Conservation (phyloP, 1,140 invertebrate genomes). For the Meloidogyne floridensis region DNA sequence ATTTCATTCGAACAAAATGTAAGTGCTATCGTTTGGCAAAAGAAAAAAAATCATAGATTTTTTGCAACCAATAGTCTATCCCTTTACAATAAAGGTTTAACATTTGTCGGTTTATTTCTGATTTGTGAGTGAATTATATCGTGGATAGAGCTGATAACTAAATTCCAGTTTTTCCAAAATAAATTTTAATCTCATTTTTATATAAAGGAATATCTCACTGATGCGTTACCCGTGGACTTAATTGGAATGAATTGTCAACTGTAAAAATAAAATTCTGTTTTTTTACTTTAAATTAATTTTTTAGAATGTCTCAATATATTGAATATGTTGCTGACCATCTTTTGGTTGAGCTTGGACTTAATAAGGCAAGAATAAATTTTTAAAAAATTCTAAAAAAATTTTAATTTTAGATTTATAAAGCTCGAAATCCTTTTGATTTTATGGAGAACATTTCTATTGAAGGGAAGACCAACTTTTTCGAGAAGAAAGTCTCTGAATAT, state of each 20-base stretch:
- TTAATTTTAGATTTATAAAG: conserved; percentile 78
- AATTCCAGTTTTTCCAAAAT: neutral
- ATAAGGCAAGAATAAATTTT: conserved; percentile 73
- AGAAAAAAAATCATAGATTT: neutral
- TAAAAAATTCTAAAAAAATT: conserved; percentile 12
- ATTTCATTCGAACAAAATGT: too few relatives aligned
- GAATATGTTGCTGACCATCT: conserved; percentile 97
- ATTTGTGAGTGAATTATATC: too few relatives aligned
- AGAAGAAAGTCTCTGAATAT: conserved; percentile 97
- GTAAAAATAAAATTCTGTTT: conserved; percentile 12
- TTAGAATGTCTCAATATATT: conserved; percentile 88
- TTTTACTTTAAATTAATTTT: neutral
- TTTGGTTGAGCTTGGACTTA: conserved; percentile 81
- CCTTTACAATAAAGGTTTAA: too few relatives aligned
- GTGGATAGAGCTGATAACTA: neutral
- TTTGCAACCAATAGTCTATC: too few relatives aligned
- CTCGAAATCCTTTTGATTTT: conserved; percentile 96
- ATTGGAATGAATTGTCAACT: conserved; percentile 96
- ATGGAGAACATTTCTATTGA: conserved; percentile 98
- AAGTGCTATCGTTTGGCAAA: too few relatives aligned
- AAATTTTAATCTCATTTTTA: neutral
- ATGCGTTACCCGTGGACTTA: conserved; percentile 86
- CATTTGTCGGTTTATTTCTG: too few relatives aligned
- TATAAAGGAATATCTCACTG: conserved; percentile 85
- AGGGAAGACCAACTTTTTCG: conserved; percentile 99